Evolutionary conservation across 1,140 invertebrate species (phyloP), one percentile per base, ranked within the genome.

Genomic region (Xylocopa sonorina): DNA sequence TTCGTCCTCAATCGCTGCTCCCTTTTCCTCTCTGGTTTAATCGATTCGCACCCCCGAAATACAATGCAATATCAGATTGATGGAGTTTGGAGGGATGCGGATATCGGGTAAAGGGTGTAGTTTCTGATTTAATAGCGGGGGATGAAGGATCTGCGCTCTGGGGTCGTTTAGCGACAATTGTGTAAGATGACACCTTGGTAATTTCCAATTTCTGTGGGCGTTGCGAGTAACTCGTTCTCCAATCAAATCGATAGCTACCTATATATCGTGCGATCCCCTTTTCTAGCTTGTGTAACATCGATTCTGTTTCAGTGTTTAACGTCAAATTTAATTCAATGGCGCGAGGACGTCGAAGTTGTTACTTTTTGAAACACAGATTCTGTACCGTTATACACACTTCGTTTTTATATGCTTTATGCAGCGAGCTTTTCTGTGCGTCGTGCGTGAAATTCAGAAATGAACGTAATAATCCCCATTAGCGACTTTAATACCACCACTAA

Each of bases 61-160:
- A 80, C 53, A 80, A 66, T 63, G 53, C 79, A 64, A 75, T 83
- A 81, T 88, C 84, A 83, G 78, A 79, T 80, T 80, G 55, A 80
- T 68, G 71, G 62, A 24, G 43, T 21, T 46, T 58, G 32, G 55
- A 67, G 58, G 43, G 57, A 29, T 53, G 24, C 34, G 50, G 27
- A 62, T 64, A 43, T 77, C 48, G 38, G 55, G 73, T 43, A 27
- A 68, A 41, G 60, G 48, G 32, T 74, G 16, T 34, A 48, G 67
- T 55, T 73, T 55, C 75, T 72, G 57, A 63, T 43, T 55, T 43
- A 29, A 69, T 55, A 71, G 24, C 46, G 50, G 32, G 48, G 58
- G 43, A 46, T 63, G 24, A 38, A 53, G 50, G 53, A 77, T 63
- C 38, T 55, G 60, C 60, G 43, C 50, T n/a, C n/a, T 48, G 27